Conservation (phyloP, 2,113 vertebrate genomes). For the Okapia johnstoni region DNA sequence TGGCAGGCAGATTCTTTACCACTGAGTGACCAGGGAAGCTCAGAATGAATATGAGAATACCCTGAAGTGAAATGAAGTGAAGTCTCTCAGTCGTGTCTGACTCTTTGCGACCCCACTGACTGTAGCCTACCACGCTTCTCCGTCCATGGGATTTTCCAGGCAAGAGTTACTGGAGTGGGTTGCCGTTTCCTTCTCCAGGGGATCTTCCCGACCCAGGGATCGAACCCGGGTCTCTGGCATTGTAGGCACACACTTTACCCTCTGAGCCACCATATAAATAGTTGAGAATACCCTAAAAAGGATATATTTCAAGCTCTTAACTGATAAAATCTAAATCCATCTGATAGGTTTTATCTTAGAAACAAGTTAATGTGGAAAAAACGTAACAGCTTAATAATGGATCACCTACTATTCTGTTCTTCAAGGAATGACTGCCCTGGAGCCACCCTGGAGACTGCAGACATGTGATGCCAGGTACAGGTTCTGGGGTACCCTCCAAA, state of each 20-base stretch:
- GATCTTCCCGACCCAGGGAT: background rate
- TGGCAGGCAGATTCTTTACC: background rate
- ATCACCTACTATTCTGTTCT: background rate
- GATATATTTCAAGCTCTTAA: background rate
- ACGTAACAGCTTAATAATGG: background rate
- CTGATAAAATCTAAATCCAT: background rate
- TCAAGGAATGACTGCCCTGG: background rate
- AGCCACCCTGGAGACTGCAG: background rate
- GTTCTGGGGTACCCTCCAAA: background rate
- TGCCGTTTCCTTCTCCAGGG: background rate
- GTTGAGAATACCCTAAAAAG: background rate
- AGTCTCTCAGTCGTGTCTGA: fast-evolving
- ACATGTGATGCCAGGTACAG: fast-evolving
- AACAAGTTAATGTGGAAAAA: background rate
- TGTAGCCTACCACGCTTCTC: background rate
- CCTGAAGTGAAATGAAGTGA: background rate
- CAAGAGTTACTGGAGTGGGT: background rate
- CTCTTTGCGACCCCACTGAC: background rate
- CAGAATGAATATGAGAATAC: background rate
- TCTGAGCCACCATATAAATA: background rate
- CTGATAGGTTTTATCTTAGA: background rate
- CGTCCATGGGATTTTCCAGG: background rate
- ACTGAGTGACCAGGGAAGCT: background rate
- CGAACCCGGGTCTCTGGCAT: background rate
- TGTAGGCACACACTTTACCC: background rate